Evolutionary conservation across 2,888 invertebrate species (phyloP).

Genomic region (Amblyjoppa fuscipennis): DNA sequence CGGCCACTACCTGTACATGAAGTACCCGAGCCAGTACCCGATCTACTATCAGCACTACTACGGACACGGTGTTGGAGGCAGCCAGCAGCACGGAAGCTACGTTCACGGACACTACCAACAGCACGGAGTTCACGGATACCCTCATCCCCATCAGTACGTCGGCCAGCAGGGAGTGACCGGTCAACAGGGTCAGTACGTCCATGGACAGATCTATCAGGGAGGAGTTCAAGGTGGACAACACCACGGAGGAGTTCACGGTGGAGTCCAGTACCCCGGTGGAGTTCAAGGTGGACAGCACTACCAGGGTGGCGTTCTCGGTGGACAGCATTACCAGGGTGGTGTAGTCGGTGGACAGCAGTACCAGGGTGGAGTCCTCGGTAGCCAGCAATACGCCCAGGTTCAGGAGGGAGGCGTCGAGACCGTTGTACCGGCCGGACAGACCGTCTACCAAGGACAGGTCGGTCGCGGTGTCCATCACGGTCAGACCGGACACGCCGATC

Average conservation of each 20-base stretch:
- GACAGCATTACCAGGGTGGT: conserved; percentile 48
- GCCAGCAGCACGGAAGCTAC: conserved; percentile 63
- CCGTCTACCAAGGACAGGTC: conserved; percentile 22
- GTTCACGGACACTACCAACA: conserved; percentile 36
- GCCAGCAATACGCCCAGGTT: conserved; percentile 47
- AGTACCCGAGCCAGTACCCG: conserved; percentile 71
- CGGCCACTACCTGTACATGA: conserved; percentile 76
- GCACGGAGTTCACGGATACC: conserved; percentile 12
- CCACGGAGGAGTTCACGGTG: conserved; percentile 44
- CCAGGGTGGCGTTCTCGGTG: conserved; percentile 3
- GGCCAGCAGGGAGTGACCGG: conserved; percentile 52
- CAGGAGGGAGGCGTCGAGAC: conserved; percentile 34
- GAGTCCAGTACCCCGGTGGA: conserved; percentile 52
- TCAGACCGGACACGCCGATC: conserved; percentile 48
- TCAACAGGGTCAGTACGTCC: conserved; percentile 44
- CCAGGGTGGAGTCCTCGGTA: conserved; percentile 15
- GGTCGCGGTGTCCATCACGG: conserved; percentile 21
- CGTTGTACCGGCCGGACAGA: not conserved
- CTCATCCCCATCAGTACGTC: no score
- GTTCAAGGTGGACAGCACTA: conserved; percentile 46
- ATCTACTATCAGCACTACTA: conserved; percentile 63
- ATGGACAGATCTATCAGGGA: conserved; percentile 46
- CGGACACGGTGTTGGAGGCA: conserved; percentile 63
- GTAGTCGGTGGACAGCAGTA: no score
- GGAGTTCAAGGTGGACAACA: conserved; percentile 33